These are phyloP conservation scores for Taenioides sp. DNA, from an alignment of 2,797 vertebrate genomes.

Conservation along the genomic window DNA sequence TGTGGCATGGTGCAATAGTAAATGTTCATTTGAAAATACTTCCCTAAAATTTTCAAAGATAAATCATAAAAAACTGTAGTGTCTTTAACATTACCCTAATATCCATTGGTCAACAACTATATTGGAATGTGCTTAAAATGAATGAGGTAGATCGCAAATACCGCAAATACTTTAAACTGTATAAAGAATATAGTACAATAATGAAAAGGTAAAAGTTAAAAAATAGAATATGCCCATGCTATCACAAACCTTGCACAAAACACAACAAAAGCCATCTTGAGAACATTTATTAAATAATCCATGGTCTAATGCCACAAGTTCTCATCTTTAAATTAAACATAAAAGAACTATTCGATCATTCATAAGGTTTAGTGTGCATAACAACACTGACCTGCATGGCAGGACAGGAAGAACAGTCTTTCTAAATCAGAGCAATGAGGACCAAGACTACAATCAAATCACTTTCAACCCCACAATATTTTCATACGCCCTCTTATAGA, in stretches of 20 bases:
- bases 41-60: not conserved
- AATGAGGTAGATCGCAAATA: not conserved
- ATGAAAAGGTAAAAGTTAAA: not conserved
- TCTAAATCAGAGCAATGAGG: slow-evolving; percentile 58
- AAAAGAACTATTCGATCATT: slow-evolving; percentile 63
- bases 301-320: slow-evolving; percentile 72
- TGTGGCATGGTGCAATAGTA: slow-evolving; percentile 28
- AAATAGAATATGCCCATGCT: not conserved
- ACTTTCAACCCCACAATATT: slow-evolving; percentile 44
- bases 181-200: not conserved
- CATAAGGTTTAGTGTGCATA: slow-evolving; percentile 71
- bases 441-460: slow-evolving; percentile 41
- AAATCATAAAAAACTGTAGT: not conserved
- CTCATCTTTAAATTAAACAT: slow-evolving; percentile 65
- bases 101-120: not conserved
- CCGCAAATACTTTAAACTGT: not conserved
- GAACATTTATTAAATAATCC: slow-evolving; percentile 79
- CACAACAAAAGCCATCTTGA: slow-evolving; percentile 68
- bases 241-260: slow-evolving; percentile 7
- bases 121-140: too few species aligned
- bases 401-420: slow-evolving; percentile 67
- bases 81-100: not conserved
- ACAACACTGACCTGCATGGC: slow-evolving; percentile 72
- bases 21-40: slow-evolving; percentile 37
- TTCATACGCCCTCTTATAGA: not conserved